Evolutionary conservation across 2,797 vertebrate genomes (phyloP), one percentile per base, ranked within the genome.

Genomic region (Ctenopoma multispine): DNA sequence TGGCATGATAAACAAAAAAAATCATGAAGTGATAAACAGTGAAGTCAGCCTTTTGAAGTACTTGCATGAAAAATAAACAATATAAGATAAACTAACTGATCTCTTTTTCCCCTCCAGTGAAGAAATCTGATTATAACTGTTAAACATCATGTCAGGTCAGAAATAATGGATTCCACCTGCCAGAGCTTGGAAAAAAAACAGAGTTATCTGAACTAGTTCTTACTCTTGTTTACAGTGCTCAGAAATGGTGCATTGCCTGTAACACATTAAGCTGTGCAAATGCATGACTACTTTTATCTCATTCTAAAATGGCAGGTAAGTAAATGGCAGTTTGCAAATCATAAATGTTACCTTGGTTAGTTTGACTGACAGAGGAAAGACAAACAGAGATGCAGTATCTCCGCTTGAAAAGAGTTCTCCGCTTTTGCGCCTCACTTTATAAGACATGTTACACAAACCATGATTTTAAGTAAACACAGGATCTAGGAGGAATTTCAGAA

Each of bases 21-120:
- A 18, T 78, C 58, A 78, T 40, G 4, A 51, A 57, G 60, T 73
- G 53, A 46, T 24, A 76, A 82, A 81, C 75, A 68, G 44, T 67
- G 46, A 70, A 31, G 63, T 65, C 63, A 29, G 29, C 56, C 23
- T 10, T 7, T 20, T 21, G 23, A 55, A 57, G 41, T 15, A 36
- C 31, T 23, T 44, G n/a, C 10, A 0, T 21, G 24, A 46, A 34
- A 5, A 51, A 56, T 40, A 75, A 75, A 86, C 58, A 72, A 60
- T 21, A 11, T 21, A 46, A 46, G 13, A 68, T 36, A 3, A 57
- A 64, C 18, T 0, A 0, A 47, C 20, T 23, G 40, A 21, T 70
- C 20, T 18, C 14, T 44, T 18, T 27, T 29, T 60, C 44, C 44
- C 24, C 20, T 49, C 48, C 43, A 7, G 4, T 44, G 5, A 58